Evolutionary conservation across 2,113 vertebrate genomes (phyloP).

Genomic region (Percina caprodes): DNA sequence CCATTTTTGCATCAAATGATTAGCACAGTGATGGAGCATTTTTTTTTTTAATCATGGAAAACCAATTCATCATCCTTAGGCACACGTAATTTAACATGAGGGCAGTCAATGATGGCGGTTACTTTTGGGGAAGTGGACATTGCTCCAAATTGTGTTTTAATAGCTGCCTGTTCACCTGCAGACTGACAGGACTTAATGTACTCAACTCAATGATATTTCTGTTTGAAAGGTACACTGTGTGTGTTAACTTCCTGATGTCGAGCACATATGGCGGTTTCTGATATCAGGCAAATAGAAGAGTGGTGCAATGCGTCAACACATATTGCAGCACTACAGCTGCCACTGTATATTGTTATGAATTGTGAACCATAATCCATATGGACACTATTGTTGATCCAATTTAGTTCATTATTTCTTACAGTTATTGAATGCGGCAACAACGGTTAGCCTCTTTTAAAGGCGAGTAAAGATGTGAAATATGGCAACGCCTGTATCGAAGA

Average conservation of each 20-base stretch:
- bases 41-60: slow-evolving; percentile 58
- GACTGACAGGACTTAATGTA: slow-evolving; percentile 42
- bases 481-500: not conserved
- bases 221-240: not conserved
- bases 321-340: not conserved
- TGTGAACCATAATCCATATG: not conserved
- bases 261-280: not conserved
- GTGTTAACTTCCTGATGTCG: slow-evolving; percentile 13
- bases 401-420: slow-evolving; percentile 10
- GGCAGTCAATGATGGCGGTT: slow-evolving; percentile 45
- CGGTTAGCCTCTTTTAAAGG: not conserved
- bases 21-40: slow-evolving; percentile 48
- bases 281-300: slow-evolving; percentile 16
- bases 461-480: not conserved
- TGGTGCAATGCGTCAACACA: slow-evolving; percentile 8
- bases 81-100: slow-evolving; percentile 55
- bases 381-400: slow-evolving; percentile 2
- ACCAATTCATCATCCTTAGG: slow-evolving; percentile 56
- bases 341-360: not conserved
- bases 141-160: slow-evolving; percentile 47
- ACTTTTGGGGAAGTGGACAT: slow-evolving; percentile 38
- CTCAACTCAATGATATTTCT: slow-evolving; percentile 1
- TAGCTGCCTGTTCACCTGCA: slow-evolving; percentile 35
- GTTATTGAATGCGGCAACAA: not conserved
- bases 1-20: slow-evolving; percentile 49